Conservation (phyloP, 2,888 invertebrate species). For the Ypsolopha sequella region DNA sequence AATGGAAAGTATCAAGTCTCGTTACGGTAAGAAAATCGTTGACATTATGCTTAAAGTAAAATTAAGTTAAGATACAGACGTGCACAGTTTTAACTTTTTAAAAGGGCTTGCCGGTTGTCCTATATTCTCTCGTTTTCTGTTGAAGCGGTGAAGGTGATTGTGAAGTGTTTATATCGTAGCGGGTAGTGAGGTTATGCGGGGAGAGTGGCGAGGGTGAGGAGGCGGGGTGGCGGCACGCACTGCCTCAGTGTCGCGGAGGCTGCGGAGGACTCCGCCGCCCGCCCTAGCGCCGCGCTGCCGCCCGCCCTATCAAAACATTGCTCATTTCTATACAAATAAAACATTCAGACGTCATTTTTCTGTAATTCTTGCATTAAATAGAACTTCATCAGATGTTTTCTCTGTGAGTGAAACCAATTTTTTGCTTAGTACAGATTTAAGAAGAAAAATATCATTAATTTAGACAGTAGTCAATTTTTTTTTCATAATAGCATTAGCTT, state of each 20-base stretch:
- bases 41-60: slow-evolving; percentile 45
- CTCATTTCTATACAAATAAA: slow-evolving; percentile 8
- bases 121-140: not conserved
- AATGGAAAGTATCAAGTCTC: not conserved
- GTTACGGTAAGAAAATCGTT: slow-evolving; percentile 38
- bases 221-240: slow-evolving; percentile 19
- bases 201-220: slow-evolving; percentile 15
- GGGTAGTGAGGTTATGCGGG: slow-evolving; percentile 27
- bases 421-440: no score
- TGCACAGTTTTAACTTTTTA: slow-evolving; percentile 1
- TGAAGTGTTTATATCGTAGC: slow-evolving; percentile 12
- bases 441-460: no score
- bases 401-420: no score
- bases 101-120: not conserved
- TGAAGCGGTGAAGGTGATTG: not conserved
- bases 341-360: slow-evolving; percentile 6
- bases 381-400: not conserved
- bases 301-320: slow-evolving; percentile 12
- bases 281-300: slow-evolving; percentile 33
- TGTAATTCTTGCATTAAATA: not conserved
- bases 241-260: slow-evolving; percentile 67
- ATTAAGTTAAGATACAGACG: slow-evolving; percentile 53
- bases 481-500: no score
- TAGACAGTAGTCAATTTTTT: no score
- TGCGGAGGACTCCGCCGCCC: slow-evolving; percentile 53